phyloP scores from a whole-genome alignment of 2,113 vertebrate genomes.

The Scartelaos histophorus region DNA sequence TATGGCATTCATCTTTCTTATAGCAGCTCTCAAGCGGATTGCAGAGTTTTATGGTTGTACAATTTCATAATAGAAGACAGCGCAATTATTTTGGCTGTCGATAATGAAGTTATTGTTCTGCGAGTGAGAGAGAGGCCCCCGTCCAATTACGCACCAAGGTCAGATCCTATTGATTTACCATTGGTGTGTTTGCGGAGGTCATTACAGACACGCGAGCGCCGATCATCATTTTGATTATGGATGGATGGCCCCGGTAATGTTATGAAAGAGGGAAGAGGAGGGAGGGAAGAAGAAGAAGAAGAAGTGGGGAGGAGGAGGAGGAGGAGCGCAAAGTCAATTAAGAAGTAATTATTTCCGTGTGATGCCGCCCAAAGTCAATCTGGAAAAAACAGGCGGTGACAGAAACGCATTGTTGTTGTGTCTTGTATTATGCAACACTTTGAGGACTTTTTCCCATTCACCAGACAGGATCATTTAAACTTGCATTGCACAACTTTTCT shows the following conservation, averaged over 20 bases:
- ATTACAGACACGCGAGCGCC: slow-evolving; percentile 41
- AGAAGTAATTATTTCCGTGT: slow-evolving; percentile 10
- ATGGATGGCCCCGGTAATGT: slow-evolving; percentile 29
- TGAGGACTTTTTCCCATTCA: no score
- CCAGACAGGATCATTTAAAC: no score
- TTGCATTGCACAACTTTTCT: no score
- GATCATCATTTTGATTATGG: slow-evolving; percentile 57
- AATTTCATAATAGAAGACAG: slow-evolving; percentile 45
- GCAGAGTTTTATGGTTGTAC: slow-evolving; percentile 29
- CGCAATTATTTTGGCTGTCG: slow-evolving; percentile 45
- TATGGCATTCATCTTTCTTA: slow-evolving; percentile 14
- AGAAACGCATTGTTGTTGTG: background rate
- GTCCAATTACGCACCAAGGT: slow-evolving; percentile 59
- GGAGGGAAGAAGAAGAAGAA: background rate
- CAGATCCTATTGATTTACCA: slow-evolving; percentile 66
- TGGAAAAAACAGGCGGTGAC: background rate
- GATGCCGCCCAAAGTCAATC: slow-evolving; percentile 27
- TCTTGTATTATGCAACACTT: background rate
- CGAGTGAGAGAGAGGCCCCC: slow-evolving; percentile 39
- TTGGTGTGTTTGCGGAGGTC: slow-evolving; percentile 61
- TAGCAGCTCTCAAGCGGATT: slow-evolving; percentile 13
- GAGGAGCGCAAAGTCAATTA: slow-evolving; percentile 7
- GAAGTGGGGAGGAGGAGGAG: background rate
- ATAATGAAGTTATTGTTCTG: slow-evolving; percentile 59
- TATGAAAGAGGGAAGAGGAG: slow-evolving; percentile 11